A percentile compares a stretch with the other conserved stretches of the same genome.
Evolutionary conservation across 2,888 invertebrate species (phyloP).

Genomic region (Rhamphomyia laevipes): DNA sequence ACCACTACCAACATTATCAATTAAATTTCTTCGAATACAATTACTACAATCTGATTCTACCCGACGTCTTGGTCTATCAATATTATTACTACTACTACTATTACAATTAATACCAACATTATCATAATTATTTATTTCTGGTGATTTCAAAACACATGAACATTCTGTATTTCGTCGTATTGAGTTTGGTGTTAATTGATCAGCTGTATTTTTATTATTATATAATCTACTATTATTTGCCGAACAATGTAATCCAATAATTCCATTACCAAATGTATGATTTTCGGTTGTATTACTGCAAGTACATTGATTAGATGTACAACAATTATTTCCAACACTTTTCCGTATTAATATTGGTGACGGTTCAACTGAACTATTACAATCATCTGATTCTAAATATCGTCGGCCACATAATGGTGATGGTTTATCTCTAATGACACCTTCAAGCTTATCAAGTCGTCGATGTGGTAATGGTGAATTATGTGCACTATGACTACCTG

Average conservation of each 20-base stretch:
- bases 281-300: no score
- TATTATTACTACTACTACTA: no score
- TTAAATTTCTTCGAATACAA: constrained; percentile 4
- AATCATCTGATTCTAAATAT: constrained; percentile 7
- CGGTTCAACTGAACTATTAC: constrained; percentile 12
- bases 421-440: constrained; percentile 18
- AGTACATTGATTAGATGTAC: no score
- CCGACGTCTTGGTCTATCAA: constrained; percentile 12
- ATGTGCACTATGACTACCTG: constrained; percentile 18
- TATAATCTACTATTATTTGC: no score
- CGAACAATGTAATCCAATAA: no score
- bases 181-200: not conserved
- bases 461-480: constrained; percentile 18
- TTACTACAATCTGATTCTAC: constrained; percentile 15
- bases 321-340: not conserved
- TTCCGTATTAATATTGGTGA: constrained; percentile 12
- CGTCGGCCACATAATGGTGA: constrained; percentile 12
- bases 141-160: constrained; percentile 7
- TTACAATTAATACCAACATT: no score
- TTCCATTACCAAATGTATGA: no score
- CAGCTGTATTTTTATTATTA: constrained; percentile 2
- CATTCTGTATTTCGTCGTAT: constrained; percentile 11
- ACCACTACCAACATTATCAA: not conserved
- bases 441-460: constrained; percentile 17
- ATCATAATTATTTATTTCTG: constrained; percentile 3